Evolutionary conservation across 2,888 invertebrate species (phyloP), one percentile per base, ranked within the genome.

Genomic region (Gandaritis pyraliata): DNA sequence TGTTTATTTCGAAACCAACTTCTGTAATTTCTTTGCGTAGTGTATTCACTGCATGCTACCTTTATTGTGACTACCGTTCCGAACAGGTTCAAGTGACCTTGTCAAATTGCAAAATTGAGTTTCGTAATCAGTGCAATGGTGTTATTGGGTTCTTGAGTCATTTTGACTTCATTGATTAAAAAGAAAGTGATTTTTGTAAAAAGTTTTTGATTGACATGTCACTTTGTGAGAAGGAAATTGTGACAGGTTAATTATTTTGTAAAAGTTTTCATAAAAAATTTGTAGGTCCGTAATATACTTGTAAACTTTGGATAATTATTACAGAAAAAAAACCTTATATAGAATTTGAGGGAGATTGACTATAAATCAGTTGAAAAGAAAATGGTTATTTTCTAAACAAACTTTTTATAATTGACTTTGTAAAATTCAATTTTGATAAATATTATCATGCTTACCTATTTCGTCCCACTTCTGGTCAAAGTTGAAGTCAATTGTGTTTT

Each of bases 61-160:
- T 46, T 18, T 53, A 52, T 11, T 33, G 58, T 54, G 52, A 16
- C 38, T 53, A 39, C 39, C 13, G 39, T 45, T 50, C 45, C 4
- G 12, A 51, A 59, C 64, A 43, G 59, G 64, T 60, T 36, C n/a
- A 1, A 39, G 23, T 57, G 64, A 64, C 64, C 64, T 64, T 64
- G 64, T 64, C 59, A 64, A 52, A 64, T 64, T 64, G 64, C 59
- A 59, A 64, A 52, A 56, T 59, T 58, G 58, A 45, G 54, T 58
- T 57, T 58, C 55, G 63, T 64, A 59, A 64, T 59, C 52, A 56
- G 16, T 36, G 11, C 48, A 63, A 48, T 57, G 38, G 45, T 58
- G 63, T 56, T 49, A 64, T 47, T 43, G 39, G 55, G 63, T 38
- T 64, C 58, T 41, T 45, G 52, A 41, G 38, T 13, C 23, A 11